Conservation (phyloP, 2,113 vertebrate genomes). For the Lichenostomus cassidix region DNA sequence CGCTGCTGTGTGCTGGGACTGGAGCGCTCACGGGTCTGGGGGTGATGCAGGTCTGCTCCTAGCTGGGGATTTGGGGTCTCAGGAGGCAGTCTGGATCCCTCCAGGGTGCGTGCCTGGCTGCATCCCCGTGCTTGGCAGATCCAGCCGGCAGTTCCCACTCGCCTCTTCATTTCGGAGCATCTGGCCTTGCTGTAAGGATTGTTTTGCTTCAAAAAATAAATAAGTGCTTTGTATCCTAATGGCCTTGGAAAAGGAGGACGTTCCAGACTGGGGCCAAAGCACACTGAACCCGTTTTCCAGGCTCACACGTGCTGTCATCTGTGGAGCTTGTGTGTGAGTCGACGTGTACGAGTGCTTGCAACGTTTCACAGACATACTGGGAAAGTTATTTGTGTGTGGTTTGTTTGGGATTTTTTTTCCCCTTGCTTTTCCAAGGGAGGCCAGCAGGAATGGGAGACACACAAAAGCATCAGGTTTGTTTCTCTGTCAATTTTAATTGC, state of each 20-base stretch:
- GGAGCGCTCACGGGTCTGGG: rapidly evolving
- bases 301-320: not conserved
- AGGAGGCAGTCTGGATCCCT: not conserved
- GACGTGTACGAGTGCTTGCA: not conserved
- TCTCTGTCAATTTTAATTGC: not conserved
- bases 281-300: not conserved
- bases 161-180: not conserved
- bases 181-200: constrained; percentile 4
- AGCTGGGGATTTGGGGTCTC: not conserved
- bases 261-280: not conserved
- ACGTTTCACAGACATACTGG: not conserved
- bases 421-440: not conserved
- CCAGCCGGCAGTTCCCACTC: not conserved
- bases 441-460: not conserved
- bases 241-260: not conserved
- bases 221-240: not conserved
- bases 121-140: rapidly evolving
- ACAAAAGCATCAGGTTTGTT: not conserved
- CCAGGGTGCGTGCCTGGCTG: not conserved
- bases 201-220: constrained; percentile 21
- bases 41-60: not conserved
- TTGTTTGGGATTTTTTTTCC: not conserved
- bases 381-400: not conserved
- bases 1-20: rapidly evolving
- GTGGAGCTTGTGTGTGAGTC: not conserved